Conservation (phyloP, 2,113 vertebrate genomes). For the Laticauda laticaudata region DNA sequence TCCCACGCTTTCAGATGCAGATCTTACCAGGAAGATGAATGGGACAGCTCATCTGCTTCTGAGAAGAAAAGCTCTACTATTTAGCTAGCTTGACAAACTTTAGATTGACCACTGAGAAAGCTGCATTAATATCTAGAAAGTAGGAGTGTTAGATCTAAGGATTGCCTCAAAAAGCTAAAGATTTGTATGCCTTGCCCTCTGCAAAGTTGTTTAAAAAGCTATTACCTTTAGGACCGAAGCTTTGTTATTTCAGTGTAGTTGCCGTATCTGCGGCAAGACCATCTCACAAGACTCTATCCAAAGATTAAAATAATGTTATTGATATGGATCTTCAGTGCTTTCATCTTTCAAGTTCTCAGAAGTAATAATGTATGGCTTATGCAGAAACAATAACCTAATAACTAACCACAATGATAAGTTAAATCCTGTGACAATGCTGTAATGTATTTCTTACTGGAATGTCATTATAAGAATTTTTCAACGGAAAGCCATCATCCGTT, state of each 20-base stretch:
- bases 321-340: background rate
- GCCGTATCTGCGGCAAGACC: background rate
- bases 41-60: background rate
- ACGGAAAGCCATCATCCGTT: background rate
- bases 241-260: background rate
- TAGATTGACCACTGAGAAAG: background rate
- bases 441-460: background rate
- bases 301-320: background rate
- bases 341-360: background rate
- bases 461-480: background rate
- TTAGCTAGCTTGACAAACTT: background rate
- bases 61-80: background rate
- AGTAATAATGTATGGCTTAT: background rate
- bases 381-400: too few species aligned
- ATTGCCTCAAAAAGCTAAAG: background rate
- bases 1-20: background rate
- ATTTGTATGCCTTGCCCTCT: constrained; percentile 1
- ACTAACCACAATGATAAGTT: background rate
- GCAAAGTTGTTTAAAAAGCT: background rate
- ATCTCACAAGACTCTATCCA: background rate
- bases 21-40: background rate
- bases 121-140: background rate
- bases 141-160: constrained; percentile 2
- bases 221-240: background rate
- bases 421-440: background rate